These are phyloP conservation scores for Halocynthia aurantium DNA, from an alignment of 23 tunicate genomes.

Conservation along the genomic window DNA sequence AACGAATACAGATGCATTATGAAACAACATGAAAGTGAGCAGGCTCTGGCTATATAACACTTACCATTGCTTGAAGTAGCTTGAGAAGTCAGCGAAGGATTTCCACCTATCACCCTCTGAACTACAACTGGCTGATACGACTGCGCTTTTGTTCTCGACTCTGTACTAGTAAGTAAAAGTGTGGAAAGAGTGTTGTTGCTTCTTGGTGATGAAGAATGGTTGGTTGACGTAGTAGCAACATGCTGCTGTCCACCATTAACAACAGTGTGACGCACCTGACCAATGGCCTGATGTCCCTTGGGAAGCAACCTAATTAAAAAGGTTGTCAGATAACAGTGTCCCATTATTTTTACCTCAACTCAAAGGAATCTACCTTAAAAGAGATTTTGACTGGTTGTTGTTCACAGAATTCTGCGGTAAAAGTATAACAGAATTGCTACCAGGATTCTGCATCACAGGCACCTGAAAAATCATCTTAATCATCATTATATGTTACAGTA, in stretches of 20 bases:
- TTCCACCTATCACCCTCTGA: no score
- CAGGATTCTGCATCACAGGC: constrained; percentile 17
- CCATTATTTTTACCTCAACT: not conserved
- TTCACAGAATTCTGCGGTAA: constrained; percentile 6
- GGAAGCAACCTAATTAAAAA: constrained; percentile 12
- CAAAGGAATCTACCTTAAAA: constrained; percentile 2
- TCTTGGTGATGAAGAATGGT: no score
- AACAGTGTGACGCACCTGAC: no score
- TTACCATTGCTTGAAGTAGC: not conserved
- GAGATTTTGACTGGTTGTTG: constrained; percentile 9
- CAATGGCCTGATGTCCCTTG: not conserved
- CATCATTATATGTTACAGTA: not conserved
- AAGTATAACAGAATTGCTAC: constrained; percentile 8
- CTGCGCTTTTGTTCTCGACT: no score
- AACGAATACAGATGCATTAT: not conserved
- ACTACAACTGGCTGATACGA: no score
- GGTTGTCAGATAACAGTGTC: not conserved
- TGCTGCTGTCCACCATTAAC: no score
- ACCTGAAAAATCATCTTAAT: not conserved
- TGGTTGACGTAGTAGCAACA: no score
- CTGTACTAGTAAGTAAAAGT: no score
- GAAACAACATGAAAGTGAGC: not conserved
- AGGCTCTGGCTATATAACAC: not conserved
- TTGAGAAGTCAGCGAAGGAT: no score
- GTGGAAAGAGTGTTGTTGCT: no score